These are phyloP conservation scores for Falcunculus frontatus DNA, from an alignment of 2,113 vertebrate genomes.

Conservation along the genomic window DNA sequence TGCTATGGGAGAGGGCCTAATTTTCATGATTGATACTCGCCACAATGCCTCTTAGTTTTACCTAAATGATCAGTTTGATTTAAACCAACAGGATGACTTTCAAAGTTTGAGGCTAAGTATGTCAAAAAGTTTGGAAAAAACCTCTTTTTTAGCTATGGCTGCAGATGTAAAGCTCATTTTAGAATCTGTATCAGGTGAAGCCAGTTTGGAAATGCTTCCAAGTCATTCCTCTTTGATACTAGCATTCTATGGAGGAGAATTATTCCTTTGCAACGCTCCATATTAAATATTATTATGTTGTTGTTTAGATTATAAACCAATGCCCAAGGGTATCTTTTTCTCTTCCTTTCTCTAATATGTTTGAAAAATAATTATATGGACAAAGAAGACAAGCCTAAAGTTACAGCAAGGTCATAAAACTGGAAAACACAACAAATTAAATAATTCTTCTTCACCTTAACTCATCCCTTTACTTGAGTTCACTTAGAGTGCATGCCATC, in stretches of 20 bases:
- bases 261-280: not conserved
- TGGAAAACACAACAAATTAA: not conserved
- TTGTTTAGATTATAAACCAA: not conserved
- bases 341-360: not conserved
- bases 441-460: not conserved
- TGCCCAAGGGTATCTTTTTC: not conserved
- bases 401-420: not conserved
- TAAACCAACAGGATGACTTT: not conserved
- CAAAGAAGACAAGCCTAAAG: not conserved
- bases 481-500: not conserved
- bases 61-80: not conserved
- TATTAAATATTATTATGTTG: not conserved
- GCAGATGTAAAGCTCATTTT: not conserved
- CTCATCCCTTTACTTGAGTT: not conserved
- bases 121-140: not conserved
- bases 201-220: not conserved
- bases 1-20: not conserved
- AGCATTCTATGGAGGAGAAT: not conserved
- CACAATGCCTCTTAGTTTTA: not conserved
- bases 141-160: not conserved
- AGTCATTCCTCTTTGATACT: not conserved
- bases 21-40: not conserved
- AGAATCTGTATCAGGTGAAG: not conserved
- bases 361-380: not conserved
- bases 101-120: not conserved